Evolutionary conservation across 2,113 vertebrate species (phyloP).

Genomic region (Mastomys coucha): DNA sequence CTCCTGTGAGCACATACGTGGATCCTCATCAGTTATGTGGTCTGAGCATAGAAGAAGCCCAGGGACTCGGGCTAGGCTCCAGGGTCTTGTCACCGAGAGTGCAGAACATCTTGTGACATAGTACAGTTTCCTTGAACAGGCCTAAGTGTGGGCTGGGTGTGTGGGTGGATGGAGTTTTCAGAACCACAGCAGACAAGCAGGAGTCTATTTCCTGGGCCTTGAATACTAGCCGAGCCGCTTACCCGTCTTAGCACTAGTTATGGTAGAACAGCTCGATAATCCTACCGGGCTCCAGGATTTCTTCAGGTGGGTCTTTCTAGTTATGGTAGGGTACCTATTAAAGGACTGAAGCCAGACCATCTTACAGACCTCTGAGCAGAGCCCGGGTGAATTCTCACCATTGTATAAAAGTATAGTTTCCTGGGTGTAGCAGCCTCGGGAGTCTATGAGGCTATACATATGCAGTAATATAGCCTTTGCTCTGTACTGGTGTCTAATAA

Average conservation of each 20-base stretch:
- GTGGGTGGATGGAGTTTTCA: neutral
- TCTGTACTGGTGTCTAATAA: neutral
- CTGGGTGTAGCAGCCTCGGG: rapidly evolving
- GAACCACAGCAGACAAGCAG: neutral
- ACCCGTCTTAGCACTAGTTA: rapidly evolving
- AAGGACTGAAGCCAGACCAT: neutral
- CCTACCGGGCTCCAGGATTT: neutral
- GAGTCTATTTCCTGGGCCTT: neutral
- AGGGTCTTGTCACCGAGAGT: neutral
- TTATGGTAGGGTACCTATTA: neutral
- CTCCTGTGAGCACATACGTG: neutral
- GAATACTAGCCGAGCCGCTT: neutral
- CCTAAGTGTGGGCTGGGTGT: neutral
- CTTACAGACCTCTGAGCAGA: neutral
- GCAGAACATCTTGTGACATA: neutral
- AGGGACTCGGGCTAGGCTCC: neutral
- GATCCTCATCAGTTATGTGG: neutral
- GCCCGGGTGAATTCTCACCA: neutral
- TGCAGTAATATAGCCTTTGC: neutral
- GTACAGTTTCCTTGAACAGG: neutral
- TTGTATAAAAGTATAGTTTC: neutral
- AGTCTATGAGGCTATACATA: too few species aligned
- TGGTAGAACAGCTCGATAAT: too few species aligned
- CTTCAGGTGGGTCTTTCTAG: too few species aligned
- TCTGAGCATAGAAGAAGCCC: neutral